Percentiles rank a stretch among this genome's conserved stretches.
Conservation (phyloP, 1,140 invertebrate species). For the Phymastichus coffea region DNA sequence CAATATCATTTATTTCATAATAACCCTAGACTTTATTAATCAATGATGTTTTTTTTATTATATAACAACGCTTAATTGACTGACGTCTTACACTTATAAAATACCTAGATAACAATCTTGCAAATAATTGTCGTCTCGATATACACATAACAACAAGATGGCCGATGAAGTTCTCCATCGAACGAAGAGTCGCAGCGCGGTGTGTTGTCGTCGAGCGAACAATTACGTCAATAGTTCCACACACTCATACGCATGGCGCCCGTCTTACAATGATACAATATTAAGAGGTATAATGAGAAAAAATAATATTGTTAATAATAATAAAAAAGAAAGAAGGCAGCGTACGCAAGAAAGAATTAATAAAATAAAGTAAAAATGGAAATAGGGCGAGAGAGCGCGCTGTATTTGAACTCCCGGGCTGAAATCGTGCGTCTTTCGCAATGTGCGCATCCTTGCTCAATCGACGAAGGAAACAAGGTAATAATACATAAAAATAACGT, state of each 20-base stretch:
- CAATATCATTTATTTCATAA: constrained; percentile 16
- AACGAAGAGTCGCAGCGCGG: constrained; percentile 1
- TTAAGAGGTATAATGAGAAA: background rate
- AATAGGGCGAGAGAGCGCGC: no score
- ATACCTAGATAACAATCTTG: constrained; percentile 14
- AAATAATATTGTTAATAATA: background rate
- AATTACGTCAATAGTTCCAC: constrained; percentile 2
- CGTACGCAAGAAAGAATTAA: constrained; percentile 24
- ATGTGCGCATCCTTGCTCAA: no score
- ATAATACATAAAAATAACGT: no score
- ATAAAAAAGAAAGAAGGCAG: background rate
- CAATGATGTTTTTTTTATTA: background rate
- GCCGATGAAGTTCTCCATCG: background rate
- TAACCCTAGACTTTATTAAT: constrained; percentile 19
- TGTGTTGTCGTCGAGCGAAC: background rate
- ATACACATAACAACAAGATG: constrained; percentile 22
- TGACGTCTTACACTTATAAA: constrained; percentile 12
- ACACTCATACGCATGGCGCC: constrained; percentile 1
- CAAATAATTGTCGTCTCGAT: constrained; percentile 2
- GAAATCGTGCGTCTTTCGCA: constrained; percentile 22
- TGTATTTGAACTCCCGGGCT: constrained; percentile 17
- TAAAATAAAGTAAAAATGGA: constrained; percentile 26
- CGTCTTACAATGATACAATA: background rate
- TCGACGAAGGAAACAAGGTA: no score
- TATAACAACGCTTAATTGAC: constrained; percentile 26